Percentiles rank a stretch among this genome's conserved stretches.
These are phyloP conservation scores for Drosophila equinoxialis DNA, from an alignment of 1,140 invertebrate species.

Conservation along the genomic window DNA sequence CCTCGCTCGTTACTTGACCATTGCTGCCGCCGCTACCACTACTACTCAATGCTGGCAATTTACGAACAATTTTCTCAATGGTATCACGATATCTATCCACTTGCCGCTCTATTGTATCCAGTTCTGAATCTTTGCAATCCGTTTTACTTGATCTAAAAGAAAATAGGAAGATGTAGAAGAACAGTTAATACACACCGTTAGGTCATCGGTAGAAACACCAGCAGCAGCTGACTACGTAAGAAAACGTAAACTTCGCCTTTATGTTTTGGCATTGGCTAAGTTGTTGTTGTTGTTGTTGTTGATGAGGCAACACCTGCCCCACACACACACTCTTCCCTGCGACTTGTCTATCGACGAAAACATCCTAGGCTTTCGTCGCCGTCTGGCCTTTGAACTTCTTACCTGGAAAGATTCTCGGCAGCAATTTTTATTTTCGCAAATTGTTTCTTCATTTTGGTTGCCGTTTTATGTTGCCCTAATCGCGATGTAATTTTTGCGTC, in stretches of 20 bases:
- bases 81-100: slow-evolving; percentile 93
- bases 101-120: slow-evolving; percentile 92
- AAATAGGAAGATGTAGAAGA: slow-evolving; percentile 8
- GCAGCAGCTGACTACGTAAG: slow-evolving; percentile 40
- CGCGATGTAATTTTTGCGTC: background rate
- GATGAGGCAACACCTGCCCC: slow-evolving; percentile 76
- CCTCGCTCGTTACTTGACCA: slow-evolving; percentile 84
- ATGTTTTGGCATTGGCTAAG: slow-evolving; percentile 55
- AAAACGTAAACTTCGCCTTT: slow-evolving; percentile 41
- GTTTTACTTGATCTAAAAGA: slow-evolving; percentile 85
- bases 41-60: slow-evolving; percentile 84
- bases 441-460: slow-evolving; percentile 82
- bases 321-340: slow-evolving; percentile 22
- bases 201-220: slow-evolving; percentile 55
- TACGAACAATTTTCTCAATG: slow-evolving; percentile 87
- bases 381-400: slow-evolving; percentile 79
- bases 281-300: slow-evolving; percentile 37
- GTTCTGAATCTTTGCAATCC: slow-evolving; percentile 94
- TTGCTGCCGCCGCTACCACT: slow-evolving; percentile 52
- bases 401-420: slow-evolving; percentile 83
- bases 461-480: slow-evolving; percentile 38
- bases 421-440: slow-evolving; percentile 83
- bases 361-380: slow-evolving; percentile 25
- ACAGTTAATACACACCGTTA: slow-evolving; percentile 55
- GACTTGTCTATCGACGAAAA: slow-evolving; percentile 25